Evolutionary conservation across 2,888 invertebrate species (phyloP).

Genomic region (Oxytorus armatus): DNA sequence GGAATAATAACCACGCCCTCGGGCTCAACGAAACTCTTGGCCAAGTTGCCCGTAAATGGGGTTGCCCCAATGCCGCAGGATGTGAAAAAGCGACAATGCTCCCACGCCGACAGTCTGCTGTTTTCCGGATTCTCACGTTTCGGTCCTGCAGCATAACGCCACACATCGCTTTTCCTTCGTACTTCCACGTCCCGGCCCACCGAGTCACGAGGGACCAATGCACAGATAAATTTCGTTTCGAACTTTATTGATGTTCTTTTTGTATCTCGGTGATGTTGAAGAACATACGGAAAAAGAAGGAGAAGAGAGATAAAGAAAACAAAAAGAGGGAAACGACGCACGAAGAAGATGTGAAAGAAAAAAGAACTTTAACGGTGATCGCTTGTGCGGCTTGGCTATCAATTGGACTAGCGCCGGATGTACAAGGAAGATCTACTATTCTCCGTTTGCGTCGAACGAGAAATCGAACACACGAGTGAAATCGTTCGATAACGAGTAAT

Average conservation of each 20-base stretch:
- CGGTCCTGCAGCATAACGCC: background rate
- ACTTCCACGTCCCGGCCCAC: too few species aligned
- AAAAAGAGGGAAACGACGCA: background rate
- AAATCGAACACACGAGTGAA: background rate
- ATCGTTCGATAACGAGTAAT: background rate
- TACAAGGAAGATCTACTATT: background rate
- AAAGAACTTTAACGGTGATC: too few species aligned
- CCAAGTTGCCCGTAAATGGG: constrained; percentile 42
- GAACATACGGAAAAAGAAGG: background rate
- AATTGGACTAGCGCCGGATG: too few species aligned
- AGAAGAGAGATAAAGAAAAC: background rate
- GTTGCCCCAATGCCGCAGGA: constrained; percentile 29
- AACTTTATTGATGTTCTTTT: background rate
- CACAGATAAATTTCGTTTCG: constrained; percentile 20
- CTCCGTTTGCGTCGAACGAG: background rate
- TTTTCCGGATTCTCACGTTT: constrained; percentile 6
- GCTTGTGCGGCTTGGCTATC: too few species aligned
- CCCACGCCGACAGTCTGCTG: constrained; percentile 5
- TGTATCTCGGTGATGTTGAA: background rate
- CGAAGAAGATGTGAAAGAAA: background rate
- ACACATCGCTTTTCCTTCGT: background rate
- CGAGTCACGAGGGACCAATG: constrained; percentile 17
- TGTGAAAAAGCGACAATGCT: constrained; percentile 14
- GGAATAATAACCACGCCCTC: constrained; percentile 49
- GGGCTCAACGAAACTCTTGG: constrained; percentile 30